phyloP scores from a whole-genome alignment of 1,140 invertebrate genomes.

The Bursaphelenchus mucronatus region DNA sequence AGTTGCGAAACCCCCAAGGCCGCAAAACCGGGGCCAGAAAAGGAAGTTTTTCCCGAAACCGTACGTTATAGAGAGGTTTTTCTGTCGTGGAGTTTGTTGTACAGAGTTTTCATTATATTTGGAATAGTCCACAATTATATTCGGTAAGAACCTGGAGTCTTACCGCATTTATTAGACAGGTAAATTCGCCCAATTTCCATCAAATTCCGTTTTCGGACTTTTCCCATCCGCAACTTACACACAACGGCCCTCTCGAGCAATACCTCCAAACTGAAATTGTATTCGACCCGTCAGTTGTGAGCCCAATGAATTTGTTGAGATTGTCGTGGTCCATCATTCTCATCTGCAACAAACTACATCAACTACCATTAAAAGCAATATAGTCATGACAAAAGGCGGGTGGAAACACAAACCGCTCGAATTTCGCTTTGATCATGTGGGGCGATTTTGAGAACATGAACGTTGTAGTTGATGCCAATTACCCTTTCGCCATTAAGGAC shows the following conservation, averaged over 20 bases:
- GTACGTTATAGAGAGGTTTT: no score
- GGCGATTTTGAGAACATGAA: slow-evolving; percentile 16
- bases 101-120: no score
- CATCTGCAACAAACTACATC: slow-evolving; percentile 4
- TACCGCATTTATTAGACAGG: background rate
- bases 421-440: slow-evolving; percentile 30
- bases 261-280: slow-evolving; percentile 22
- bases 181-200: background rate
- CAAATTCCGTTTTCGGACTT: background rate
- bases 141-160: no score
- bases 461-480: slow-evolving; percentile 33
- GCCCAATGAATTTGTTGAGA: slow-evolving; percentile 27
- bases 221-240: no score
- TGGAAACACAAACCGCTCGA: slow-evolving; percentile 27
- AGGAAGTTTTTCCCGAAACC: no score
- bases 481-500: slow-evolving; percentile 37
- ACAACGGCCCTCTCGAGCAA: slow-evolving; percentile 2
- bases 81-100: no score
- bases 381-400: no score
- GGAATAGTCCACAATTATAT: no score
- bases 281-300: slow-evolving; percentile 8
- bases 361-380: background rate
- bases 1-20: no score
- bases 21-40: no score
- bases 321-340: slow-evolving; percentile 25